Base-by-base conservation (phyloP, 2,888 invertebrate species). In the Plutella xylostella region DNA sequence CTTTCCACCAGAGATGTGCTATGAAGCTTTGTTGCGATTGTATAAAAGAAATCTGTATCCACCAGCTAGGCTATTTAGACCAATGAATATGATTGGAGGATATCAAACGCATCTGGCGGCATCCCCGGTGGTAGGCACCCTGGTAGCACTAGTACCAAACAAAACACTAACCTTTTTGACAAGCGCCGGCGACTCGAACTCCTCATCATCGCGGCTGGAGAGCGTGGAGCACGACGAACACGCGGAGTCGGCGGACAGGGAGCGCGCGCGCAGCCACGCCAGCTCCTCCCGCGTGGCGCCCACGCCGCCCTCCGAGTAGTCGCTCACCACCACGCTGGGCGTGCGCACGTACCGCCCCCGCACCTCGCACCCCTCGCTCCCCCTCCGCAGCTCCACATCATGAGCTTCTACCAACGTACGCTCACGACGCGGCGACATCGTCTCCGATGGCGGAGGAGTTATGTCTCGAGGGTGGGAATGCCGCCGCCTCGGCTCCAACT, bases 271-370 rank as follows among this genome's bases (percentile, higher is more conserved):
- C 53, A 83, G 59, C 83, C 83, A 82, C 57, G 73, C 64, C 52
- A 76, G 78, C 55, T 82, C 83, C 56, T 79, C 82, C 45, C 71
- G 71, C 0, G 80, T 78, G 3, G 80, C 82, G 3, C 83, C 83
- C 9, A 78, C 80, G 1, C 74, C 78, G 0, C 78, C 93, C 60
- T 93, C 93, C 0, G 93, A 93, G 61, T 93, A 93, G 67, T 94
- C 94, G 61, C 93, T 93, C 34, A 94, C 92, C 3, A 94, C 93
- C 38, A 94, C 93, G 45, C 93, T 93, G 0, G 94, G 94, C 0
- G 93, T 93, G 48, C 93, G 78, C 70, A 92, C 91, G 57, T 89
- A 92, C 59, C 80, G 60, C 56, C 74, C 83, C 51, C 86, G 61
- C 52, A 82, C 68, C 59, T 79, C 77, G 51, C 72, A 63, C 54